Percentiles rank a stretch among this genome's conserved stretches.
These are phyloP conservation scores for Liopterus haemorrhoidalis DNA, from an alignment of 2,888 invertebrate genomes.

Conservation along the genomic window DNA sequence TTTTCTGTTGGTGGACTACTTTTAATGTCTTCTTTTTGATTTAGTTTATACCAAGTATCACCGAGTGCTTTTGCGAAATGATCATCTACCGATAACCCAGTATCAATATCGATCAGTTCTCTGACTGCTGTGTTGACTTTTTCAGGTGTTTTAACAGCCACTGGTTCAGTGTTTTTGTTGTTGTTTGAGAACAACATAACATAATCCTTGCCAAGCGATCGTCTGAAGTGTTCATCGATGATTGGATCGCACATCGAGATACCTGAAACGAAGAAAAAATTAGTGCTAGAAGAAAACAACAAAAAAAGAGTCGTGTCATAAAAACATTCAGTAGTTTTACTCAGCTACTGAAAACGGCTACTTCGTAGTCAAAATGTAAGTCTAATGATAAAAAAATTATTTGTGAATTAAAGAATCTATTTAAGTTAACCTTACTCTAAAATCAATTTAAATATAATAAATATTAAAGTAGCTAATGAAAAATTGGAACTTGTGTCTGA, in stretches of 20 bases:
- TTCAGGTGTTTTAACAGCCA: conserved; percentile 25
- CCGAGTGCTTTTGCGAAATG: conserved; percentile 87
- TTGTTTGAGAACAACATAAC: conserved; percentile 62
- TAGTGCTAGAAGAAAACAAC: too few relatives aligned
- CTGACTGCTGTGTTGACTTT: conserved; percentile 39
- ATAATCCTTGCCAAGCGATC: conserved; percentile 81
- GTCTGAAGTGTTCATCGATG: conserved; percentile 92
- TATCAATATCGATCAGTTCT: conserved; percentile 53
- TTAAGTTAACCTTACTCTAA: too few relatives aligned
- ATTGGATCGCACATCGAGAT: conserved; percentile 81
- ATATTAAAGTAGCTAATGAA: too few relatives aligned
- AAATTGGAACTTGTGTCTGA: too few relatives aligned
- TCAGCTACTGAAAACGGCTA: too few relatives aligned
- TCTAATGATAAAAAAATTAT: too few relatives aligned
- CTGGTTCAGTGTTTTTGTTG: conserved; percentile 41
- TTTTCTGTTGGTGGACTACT: conserved; percentile 36
- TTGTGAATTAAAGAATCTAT: too few relatives aligned
- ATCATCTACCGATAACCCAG: conserved; percentile 72
- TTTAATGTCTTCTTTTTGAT: conserved; percentile 53
- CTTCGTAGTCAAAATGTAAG: too few relatives aligned
- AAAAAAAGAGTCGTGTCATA: too few relatives aligned
- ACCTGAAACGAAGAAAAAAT: conserved; percentile 49
- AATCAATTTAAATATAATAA: too few relatives aligned
- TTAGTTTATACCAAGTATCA: conserved; percentile 74
- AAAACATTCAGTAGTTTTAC: too few relatives aligned